Evolutionary conservation across 2,113 vertebrate genomes (phyloP).

Genomic region (Pteruthius melanotis): DNA sequence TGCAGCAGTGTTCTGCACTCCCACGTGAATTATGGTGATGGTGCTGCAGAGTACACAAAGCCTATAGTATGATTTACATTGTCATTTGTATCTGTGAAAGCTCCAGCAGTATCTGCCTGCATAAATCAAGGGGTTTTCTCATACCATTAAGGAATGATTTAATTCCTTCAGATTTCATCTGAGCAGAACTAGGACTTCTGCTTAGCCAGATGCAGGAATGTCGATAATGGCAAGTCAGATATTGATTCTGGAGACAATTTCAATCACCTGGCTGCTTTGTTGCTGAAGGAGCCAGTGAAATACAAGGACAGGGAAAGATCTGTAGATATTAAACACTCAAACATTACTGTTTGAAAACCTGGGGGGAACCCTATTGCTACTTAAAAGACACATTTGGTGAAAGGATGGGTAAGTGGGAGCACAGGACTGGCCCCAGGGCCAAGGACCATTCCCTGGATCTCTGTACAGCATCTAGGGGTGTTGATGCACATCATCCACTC

Average conservation of each 20-base stretch:
- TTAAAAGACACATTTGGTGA: fast-evolving
- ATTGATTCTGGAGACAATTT: background rate
- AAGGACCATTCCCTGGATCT: background rate
- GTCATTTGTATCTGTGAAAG: background rate
- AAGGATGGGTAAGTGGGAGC: background rate
- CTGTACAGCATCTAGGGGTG: background rate
- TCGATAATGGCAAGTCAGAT: background rate
- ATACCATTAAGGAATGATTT: background rate
- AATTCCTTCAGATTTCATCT: background rate
- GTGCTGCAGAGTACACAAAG: background rate
- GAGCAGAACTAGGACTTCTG: background rate
- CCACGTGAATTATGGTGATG: background rate
- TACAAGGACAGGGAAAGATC: background rate
- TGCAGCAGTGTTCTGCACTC: background rate
- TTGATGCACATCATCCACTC: background rate
- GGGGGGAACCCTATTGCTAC: background rate
- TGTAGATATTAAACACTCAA: background rate
- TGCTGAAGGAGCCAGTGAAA: background rate
- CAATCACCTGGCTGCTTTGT: background rate
- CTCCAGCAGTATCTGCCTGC: background rate
- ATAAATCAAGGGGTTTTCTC: background rate
- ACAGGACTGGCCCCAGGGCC: background rate
- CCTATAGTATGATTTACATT: background rate
- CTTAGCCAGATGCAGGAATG: background rate
- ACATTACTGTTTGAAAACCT: background rate